phyloP scores from a whole-genome alignment of 2,797 vertebrate species.

The Fratercula arctica region DNA sequence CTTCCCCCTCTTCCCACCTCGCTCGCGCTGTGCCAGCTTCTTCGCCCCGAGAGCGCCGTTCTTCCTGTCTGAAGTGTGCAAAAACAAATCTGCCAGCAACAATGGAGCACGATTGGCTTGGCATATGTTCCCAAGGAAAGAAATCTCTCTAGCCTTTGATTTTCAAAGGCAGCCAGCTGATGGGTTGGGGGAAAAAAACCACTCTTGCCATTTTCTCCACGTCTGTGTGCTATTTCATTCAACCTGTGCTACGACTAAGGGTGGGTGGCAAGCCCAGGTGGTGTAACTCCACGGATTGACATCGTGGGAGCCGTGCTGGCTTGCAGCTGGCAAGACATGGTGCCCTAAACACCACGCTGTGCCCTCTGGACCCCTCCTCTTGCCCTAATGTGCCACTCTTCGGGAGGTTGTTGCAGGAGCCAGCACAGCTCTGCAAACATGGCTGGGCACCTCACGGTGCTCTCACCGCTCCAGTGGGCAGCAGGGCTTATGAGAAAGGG shows the following conservation, averaged over 20 bases:
- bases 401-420: not conserved
- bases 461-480: not conserved
- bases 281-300: not conserved
- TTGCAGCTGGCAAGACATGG: not conserved
- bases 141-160: slow-evolving; percentile 11
- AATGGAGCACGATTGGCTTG: not conserved
- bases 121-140: not conserved
- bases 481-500: not conserved
- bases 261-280: not conserved
- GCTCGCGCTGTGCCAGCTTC: not conserved
- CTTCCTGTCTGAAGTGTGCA: not conserved
- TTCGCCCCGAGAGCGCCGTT: not conserved
- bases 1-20: not conserved
- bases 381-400: not conserved
- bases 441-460: not conserved
- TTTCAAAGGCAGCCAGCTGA: slow-evolving; percentile 39
- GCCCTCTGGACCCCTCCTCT: not conserved
- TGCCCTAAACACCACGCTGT: not conserved
- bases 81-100: slow-evolving; percentile 35
- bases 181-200: not conserved
- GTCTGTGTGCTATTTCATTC: not conserved
- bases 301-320: not conserved
- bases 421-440: not conserved
- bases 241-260: not conserved
- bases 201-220: not conserved